Evolutionary conservation across 2,888 invertebrate genomes (phyloP), one percentile per base, ranked within the genome.

Genomic region (Gerris lacustris): DNA sequence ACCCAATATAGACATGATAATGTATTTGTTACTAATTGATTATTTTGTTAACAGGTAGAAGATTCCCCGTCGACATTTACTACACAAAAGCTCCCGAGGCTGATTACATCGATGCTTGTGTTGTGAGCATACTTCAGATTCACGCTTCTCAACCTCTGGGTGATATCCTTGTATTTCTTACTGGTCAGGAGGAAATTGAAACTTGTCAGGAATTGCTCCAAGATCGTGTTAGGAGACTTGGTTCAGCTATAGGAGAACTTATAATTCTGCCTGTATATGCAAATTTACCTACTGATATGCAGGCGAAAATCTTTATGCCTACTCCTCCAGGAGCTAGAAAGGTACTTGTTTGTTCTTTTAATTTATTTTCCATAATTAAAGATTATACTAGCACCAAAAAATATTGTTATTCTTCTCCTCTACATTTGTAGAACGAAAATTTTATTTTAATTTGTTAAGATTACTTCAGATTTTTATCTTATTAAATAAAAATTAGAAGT

Each of bases 11-110:
- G n/a, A n/a, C n/a, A n/a, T n/a, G n/a, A n/a, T n/a, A n/a, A n/a
- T n/a, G 31, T 31, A 31, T 31, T 31, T 31, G 31, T 31, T 31
- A 31, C 31, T 31, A 31, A 31, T 4, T 31, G 31, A 31, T 31
- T 31, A 31, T 31, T 31, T 31, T 31, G 31, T 31, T 75, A 73
- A 47, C 74, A 78, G 99, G 99, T n/a, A 83, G 96, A 77, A 84
- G 98, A 75, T 98, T 93, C 83, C 97, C 98, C 2, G 99, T 99
- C 0, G 94, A 99, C 80, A 96, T 99, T 77, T 99, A 94, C 81
- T 99, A 99, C 79, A 99, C 99, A 0, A 96, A 96, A 84, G 97
- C 98, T 0, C 99, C 99, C 0, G 99, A 99, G 83, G 97, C 98
- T 2, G 97, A 99, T 83, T 99, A 98, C 80, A 89, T 99, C 67